Evolutionary conservation across 35 echinoderm and acorn worm species (phyloP).

Genomic region (Apostichopus parvimensis): DNA sequence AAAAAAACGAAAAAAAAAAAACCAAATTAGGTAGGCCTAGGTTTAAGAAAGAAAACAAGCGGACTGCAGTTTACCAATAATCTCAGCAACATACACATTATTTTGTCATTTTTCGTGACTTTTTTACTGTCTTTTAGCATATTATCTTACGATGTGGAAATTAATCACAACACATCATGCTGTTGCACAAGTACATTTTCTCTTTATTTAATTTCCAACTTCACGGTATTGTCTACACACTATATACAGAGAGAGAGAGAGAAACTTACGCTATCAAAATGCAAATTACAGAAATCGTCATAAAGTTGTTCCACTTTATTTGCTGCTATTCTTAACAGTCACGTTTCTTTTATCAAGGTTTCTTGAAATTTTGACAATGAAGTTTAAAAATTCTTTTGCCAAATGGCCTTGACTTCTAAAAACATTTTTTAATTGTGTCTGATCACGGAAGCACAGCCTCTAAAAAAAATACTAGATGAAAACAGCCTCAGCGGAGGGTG

Average conservation of each 20-base stretch:
- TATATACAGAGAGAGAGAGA: background rate
- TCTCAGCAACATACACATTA: constrained; percentile 13
- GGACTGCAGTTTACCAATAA: background rate
- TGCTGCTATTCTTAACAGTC: background rate
- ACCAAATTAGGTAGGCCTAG: background rate
- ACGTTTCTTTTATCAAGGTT: background rate
- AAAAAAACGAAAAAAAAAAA: background rate
- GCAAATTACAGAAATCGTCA: background rate
- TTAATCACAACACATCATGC: background rate
- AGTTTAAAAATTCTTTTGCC: too few species aligned
- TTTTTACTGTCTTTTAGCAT: constrained; percentile 9
- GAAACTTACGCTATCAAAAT: too few species aligned
- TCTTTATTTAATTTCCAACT: background rate
- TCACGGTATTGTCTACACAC: constrained; percentile 3
- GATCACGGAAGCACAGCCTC: background rate
- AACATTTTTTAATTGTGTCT: too few species aligned
- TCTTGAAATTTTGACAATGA: background rate
- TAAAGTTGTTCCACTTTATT: background rate
- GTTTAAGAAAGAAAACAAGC: too few species aligned
- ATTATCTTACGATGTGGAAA: background rate
- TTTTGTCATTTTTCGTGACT: background rate
- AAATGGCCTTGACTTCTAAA: too few species aligned
- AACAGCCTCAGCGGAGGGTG: background rate
- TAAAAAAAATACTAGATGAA: background rate
- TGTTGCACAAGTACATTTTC: background rate